phyloP scores from a whole-genome alignment of 2,888 invertebrate genomes.

The Drosophila macrospina region DNA sequence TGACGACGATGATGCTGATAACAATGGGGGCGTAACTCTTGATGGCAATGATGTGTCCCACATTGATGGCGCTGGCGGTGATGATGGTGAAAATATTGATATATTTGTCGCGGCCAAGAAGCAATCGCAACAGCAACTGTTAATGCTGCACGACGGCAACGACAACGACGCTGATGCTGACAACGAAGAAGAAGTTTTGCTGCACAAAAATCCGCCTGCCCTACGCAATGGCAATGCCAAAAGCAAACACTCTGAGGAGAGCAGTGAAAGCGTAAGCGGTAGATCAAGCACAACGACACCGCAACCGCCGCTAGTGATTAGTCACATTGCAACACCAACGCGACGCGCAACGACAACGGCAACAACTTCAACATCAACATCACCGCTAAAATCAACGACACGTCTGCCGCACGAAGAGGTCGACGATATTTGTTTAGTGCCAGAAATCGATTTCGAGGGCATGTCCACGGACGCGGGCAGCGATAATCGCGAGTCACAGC shows the following conservation, averaged over 20 bases:
- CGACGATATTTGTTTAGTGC: conserved; percentile 91
- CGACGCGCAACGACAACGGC: conserved; percentile 42
- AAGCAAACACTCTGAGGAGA: conserved; percentile 42
- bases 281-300: conserved; percentile 46
- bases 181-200: conserved; percentile 52
- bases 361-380: conserved; percentile 79
- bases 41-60: conserved; percentile 32
- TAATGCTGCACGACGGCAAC: conserved; percentile 48
- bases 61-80: conserved; percentile 53
- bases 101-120: conserved; percentile 30
- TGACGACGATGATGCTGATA: conserved; percentile 44
- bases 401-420: conserved; percentile 72
- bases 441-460: conserved; percentile 93
- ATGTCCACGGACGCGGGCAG: conserved; percentile 92
- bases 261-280: conserved; percentile 43
- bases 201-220: conserved; percentile 38
- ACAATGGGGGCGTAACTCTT: conserved; percentile 6
- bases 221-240: conserved; percentile 51
- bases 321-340: conserved; percentile 60
- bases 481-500: conserved; percentile 96
- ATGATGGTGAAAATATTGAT: conserved; percentile 34
- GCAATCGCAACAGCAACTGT: conserved; percentile 51
- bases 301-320: conserved; percentile 45
- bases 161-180: conserved; percentile 51
- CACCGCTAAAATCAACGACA: conserved; percentile 54